Evolutionary conservation across 2,888 invertebrate species (phyloP), one percentile per base, ranked within the genome.

Genomic region (Stenoptilia bipunctidactyla): DNA sequence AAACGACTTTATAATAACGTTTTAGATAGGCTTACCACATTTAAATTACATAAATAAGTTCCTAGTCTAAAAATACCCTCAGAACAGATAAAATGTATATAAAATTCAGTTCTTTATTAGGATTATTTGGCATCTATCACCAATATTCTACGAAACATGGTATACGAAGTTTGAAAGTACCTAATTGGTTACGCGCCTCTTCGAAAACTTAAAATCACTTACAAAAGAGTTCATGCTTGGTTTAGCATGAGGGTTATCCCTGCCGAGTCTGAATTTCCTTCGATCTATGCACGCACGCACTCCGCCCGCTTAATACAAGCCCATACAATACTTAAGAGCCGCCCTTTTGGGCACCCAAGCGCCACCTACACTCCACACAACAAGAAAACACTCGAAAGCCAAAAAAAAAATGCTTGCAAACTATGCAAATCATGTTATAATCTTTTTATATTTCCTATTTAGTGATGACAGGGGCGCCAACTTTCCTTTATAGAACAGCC

Each of bases 21-120:
- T n/a, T 53, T 61, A 61, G 47, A 53, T 51, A 56, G 53, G 53
- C 52, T 52, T 53, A 54, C 53, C 48, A 52, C 49, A 41, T 51
- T 58, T 62, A 66, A 72, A 64, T 71, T 63, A 65, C 58, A 64
- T 64, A 77, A 77, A 77, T 71, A 68, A 74, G 64, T 57, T 52
- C 66, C 73, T 76, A 74, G 52, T 56, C 66, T 74, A 77, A 80
- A n/a, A 70, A 79, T 79, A 82, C 80, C 79, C 80, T 79, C 80
- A 82, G 83, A 80, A 82, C 80, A 72, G 66, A 77, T 76, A 79
- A 75, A 77, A 75, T 73, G 71, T 75, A 77, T 83, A 79, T 74
- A 82, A 75, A 83, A 80, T 82, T 83, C 83, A 83, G 82, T 82
- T 83, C 82, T 83, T 82, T 82, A 82, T 75, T 77, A 82, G 76